Evolutionary conservation across 2,797 vertebrate genomes (phyloP), one percentile per base, ranked within the genome.

Genomic region (Glossophaga mutica): DNA sequence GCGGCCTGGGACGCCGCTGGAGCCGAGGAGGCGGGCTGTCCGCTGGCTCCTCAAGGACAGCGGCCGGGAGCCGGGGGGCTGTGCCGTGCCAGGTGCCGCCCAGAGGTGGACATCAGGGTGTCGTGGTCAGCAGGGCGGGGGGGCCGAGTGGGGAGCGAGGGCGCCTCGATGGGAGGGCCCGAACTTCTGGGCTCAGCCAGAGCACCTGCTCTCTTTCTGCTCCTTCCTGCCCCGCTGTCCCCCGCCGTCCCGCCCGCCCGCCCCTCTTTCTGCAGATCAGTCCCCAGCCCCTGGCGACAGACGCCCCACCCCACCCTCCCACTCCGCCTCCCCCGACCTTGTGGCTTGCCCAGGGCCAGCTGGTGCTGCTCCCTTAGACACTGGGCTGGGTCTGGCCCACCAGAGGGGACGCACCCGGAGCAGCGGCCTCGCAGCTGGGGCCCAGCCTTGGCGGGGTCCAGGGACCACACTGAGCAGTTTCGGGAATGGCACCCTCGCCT

Each of bases 71-170:
- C 55, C 79, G 34, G 59, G 67, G 18, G 50, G 48, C 22, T 1
- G 0, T 0, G 44, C 34, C 1, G 2, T 2, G 32, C 37, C 34
- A 0, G 77, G 82, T 3, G 4, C 16, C 0, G 16, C 26, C 10
- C 2, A 4, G 19, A 7, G 48, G 67, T 37, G 89, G 48, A 16
- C 5, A 1, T 9, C 24, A 5, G 26, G 87, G 9, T 18, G 12
- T 21, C 11, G 16, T 34, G 71, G 34, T 10, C 0, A 5, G 29
- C 0, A 1, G 50, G 78, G 65, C n/a, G 15, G 21, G 34, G 3
- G 84, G 76, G 79, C 14, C n/a, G 34, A 0, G 1, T 19, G 24
- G 15, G 4, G 37, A 5, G 52, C 4, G 32, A 12, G 34, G 62
- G 26, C 15, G 0, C 22, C 48, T 3, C 0, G 0, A 12, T 4